These are phyloP conservation scores for Zoroaster sp. DNA, from an alignment of 53 echinoderm and acorn worm species.

Conservation along the genomic window DNA sequence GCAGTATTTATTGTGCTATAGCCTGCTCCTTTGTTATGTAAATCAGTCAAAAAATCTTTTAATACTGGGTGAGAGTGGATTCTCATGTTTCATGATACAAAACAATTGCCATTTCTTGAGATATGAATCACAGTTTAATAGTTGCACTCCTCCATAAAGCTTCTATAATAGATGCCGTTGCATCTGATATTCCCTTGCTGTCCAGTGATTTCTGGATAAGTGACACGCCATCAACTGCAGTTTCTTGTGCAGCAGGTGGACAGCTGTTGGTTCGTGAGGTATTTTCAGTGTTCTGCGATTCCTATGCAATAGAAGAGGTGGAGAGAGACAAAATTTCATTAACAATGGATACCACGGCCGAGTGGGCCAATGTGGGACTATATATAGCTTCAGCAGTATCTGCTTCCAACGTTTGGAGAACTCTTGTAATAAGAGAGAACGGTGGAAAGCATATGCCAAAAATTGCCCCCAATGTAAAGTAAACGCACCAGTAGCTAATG, in stretches of 20 bases:
- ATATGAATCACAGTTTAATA: background rate
- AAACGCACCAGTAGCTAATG: conserved; percentile 9
- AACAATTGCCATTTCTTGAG: conserved; percentile 3
- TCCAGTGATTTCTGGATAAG: conserved; percentile 8
- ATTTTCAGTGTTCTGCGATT: background rate
- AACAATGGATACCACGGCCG: conserved; percentile 16
- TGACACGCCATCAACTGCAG: conserved; percentile 23
- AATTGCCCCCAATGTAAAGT: conserved; percentile 10
- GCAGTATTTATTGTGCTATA: conserved; percentile 39
- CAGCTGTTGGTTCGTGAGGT: background rate
- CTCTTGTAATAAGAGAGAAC: background rate
- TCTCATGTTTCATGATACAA: background rate
- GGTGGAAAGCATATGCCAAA: conserved; percentile 35
- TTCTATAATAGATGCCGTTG: background rate
- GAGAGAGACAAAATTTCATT: background rate
- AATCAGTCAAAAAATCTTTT: background rate
- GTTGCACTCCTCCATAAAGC: background rate
- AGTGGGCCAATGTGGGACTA: conserved; percentile 30
- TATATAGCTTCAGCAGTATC: conserved; percentile 16
- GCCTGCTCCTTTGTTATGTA: background rate
- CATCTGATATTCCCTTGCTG: background rate
- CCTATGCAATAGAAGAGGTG: background rate
- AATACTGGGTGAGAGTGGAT: background rate
- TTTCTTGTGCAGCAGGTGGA: conserved; percentile 24
- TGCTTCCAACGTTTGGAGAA: background rate